Conservation (phyloP, 2,797 vertebrate species). For the Myiotriccus ornatus region DNA sequence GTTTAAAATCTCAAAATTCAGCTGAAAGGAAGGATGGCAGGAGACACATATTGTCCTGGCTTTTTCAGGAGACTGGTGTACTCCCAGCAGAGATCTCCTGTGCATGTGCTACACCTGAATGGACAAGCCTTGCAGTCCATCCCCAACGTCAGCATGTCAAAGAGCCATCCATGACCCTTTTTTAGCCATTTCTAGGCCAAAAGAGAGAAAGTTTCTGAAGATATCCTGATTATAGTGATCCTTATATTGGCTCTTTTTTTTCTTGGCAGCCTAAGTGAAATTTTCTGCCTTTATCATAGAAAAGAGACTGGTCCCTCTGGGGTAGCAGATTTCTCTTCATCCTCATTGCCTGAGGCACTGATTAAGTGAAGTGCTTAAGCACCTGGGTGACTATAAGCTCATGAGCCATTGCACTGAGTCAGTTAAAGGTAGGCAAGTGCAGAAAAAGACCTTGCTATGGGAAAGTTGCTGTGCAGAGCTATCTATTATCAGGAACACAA, state of each 20-base stretch:
- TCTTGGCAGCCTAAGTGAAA: neutral
- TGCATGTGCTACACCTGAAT: neutral
- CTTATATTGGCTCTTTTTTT: neutral
- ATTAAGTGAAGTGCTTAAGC: neutral
- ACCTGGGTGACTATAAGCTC: neutral
- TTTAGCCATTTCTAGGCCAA: neutral
- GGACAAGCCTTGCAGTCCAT: neutral
- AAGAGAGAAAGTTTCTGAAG: neutral
- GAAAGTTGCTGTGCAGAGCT: neutral
- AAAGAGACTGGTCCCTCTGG: neutral
- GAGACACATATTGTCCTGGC: neutral
- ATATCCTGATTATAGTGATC: neutral
- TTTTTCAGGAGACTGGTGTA: neutral
- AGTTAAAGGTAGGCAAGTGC: neutral
- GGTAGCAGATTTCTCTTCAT: neutral
- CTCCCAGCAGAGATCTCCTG: neutral
- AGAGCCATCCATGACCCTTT: neutral
- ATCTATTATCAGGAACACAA: neutral
- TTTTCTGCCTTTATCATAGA: neutral
- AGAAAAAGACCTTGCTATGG: neutral
- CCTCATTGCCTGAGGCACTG: neutral
- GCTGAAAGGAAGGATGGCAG: neutral
- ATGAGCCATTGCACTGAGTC: neutral
- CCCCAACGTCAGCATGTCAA: neutral
- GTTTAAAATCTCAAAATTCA: neutral